phyloP scores from a whole-genome alignment of 2,113 vertebrate genomes.

The Menidia beryllina region DNA sequence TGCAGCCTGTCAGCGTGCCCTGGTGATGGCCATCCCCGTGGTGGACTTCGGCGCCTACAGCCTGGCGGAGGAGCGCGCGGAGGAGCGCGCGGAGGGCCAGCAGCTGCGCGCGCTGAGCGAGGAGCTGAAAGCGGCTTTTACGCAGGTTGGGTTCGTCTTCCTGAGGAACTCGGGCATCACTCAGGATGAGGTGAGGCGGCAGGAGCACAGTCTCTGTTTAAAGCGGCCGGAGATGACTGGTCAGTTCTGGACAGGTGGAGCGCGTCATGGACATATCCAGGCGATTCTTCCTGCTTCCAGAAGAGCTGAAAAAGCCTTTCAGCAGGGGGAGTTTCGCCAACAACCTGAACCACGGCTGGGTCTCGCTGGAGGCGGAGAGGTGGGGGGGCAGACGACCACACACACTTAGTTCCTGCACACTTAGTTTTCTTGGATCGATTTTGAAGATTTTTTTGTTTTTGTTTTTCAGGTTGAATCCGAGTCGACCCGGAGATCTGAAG shows the following conservation, averaged over 20 bases:
- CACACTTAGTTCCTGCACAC: not conserved
- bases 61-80: conserved; percentile 24
- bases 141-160: conserved; percentile 77
- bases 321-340: conserved; percentile 43
- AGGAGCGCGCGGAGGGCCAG: no score
- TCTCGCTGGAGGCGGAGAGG: conserved; percentile 73
- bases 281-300: conserved; percentile 78
- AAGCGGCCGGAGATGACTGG: no score
- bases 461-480: conserved; percentile 77
- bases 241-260: conserved; percentile 61
- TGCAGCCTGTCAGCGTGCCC: no score
- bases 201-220: rapidly evolving
- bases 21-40: conserved; percentile 75
- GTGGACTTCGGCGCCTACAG: conserved; percentile 72
- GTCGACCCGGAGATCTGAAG: conserved; percentile 78
- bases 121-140: conserved; percentile 70
- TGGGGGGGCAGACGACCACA: conserved; percentile 1
- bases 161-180: conserved; percentile 78
- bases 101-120: conserved; percentile 39
- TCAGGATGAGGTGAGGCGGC: conserved; percentile 74
- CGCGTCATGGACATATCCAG: conserved; percentile 63
- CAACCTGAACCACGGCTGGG: conserved; percentile 77
- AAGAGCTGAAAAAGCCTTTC: conserved; percentile 67
- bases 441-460: not conserved
- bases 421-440: not conserved